Conservation (phyloP, 1,140 invertebrate species). For the Zaprionus kolodkinae region DNA sequence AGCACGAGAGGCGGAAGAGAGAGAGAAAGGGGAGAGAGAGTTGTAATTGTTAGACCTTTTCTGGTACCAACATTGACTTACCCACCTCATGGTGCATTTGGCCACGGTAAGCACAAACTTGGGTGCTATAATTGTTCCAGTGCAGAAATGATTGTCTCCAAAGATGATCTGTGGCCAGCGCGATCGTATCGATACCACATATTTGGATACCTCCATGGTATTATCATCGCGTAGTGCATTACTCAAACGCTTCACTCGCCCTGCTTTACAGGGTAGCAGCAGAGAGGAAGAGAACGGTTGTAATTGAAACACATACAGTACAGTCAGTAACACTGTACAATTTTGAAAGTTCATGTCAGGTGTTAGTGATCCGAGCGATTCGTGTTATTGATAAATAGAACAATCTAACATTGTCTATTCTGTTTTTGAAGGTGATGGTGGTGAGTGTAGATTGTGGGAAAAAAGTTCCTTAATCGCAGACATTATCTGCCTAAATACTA, state of each 20-base stretch:
- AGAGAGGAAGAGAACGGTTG: not conserved
- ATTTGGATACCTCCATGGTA: slow-evolving; percentile 1
- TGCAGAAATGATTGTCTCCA: slow-evolving; percentile 56
- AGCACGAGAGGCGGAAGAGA: not conserved
- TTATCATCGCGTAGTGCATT: not conserved
- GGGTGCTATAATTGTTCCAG: slow-evolving; percentile 27
- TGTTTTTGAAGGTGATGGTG: too few species aligned
- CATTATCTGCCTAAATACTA: not conserved
- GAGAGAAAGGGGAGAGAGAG: not conserved
- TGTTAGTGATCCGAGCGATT: not conserved
- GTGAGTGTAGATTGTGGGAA: not conserved
- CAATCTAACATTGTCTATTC: too few species aligned
- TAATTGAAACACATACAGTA: not conserved
- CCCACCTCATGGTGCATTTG: slow-evolving; percentile 33
- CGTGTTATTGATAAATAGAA: not conserved
- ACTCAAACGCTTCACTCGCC: slow-evolving; percentile 20
- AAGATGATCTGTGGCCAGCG: slow-evolving; percentile 5
- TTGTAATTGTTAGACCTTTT: not conserved
- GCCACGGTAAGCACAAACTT: slow-evolving; percentile 34
- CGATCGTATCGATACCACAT: slow-evolving; percentile 43
- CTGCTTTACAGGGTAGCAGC: not conserved
- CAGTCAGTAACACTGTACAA: slow-evolving; percentile 19
- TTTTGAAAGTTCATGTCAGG: slow-evolving; percentile 20
- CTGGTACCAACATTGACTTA: not conserved
- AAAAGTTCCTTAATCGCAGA: not conserved